These are phyloP conservation scores for Eledona agricola DNA, from an alignment of 2,888 invertebrate species.

Conservation along the genomic window DNA sequence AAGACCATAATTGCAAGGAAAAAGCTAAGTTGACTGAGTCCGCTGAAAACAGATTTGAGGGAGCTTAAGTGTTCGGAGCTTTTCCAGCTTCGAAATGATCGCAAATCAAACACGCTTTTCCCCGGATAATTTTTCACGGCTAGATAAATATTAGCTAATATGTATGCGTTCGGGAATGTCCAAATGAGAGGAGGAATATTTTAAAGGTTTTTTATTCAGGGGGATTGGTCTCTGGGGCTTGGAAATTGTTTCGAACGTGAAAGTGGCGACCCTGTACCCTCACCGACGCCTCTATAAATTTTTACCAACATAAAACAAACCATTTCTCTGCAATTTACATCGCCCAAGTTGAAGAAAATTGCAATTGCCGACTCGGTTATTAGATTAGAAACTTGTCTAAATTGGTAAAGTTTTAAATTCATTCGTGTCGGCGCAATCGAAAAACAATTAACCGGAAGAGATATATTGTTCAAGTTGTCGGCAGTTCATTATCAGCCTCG, in stretches of 20 bases:
- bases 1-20: constrained; percentile 36
- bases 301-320: constrained; percentile 12
- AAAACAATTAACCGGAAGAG: constrained; percentile 13
- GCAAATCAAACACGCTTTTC: too few species aligned
- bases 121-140: too few species aligned
- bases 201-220: constrained; percentile 6
- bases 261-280: constrained; percentile 5
- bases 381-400: constrained; percentile 26
- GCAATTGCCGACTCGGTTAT: constrained; percentile 21
- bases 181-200: too few species aligned
- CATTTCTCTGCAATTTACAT: neutral
- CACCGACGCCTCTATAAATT: constrained; percentile 12
- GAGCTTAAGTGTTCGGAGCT: too few species aligned
- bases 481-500: constrained; percentile 7
- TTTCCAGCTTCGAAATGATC: too few species aligned
- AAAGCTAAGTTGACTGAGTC: constrained; percentile 15
- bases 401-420: constrained; percentile 26
- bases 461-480: constrained; percentile 1
- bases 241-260: constrained; percentile 2
- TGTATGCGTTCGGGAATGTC: too few species aligned
- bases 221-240: constrained; percentile 1
- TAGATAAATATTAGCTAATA: too few species aligned
- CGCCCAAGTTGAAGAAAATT: constrained; percentile 22
- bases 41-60: too few species aligned
- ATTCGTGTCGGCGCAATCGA: constrained; percentile 11